Percentiles rank a stretch among this genome's conserved stretches.
Evolutionary conservation across 2,113 vertebrate species (phyloP).

Genomic region (Nothobranchius furzeri): DNA sequence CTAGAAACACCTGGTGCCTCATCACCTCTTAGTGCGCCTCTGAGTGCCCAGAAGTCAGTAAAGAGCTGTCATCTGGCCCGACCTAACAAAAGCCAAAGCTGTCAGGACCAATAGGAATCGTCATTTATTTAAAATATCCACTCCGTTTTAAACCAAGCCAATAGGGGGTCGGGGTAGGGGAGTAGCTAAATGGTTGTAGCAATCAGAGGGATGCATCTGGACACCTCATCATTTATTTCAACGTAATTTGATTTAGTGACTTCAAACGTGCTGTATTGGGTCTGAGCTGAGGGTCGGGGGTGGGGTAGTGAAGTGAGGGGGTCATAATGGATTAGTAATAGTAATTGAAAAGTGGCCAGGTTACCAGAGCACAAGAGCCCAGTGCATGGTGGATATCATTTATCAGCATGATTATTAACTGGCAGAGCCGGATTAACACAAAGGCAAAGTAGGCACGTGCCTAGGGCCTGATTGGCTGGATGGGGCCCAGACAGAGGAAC

Average conservation of each 20-base stretch:
- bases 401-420: constrained; percentile 30
- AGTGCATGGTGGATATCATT: constrained; percentile 48
- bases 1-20: no score
- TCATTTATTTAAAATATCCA: constrained; percentile 63
- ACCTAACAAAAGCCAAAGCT: constrained; percentile 49
- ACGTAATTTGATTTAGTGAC: constrained; percentile 61
- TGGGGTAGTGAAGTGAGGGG: neutral
- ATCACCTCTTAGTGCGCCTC: neutral
- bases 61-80: constrained; percentile 46
- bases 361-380: neutral
- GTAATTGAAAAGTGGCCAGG: constrained; percentile 56
- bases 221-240: constrained; percentile 61
- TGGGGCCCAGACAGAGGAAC: no score
- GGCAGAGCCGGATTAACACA: no score
- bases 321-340: constrained; percentile 46
- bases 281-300: constrained; percentile 1
- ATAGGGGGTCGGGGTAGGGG: constrained; percentile 24
- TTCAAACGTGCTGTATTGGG: constrained; percentile 40
- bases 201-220: constrained; percentile 35
- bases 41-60: constrained; percentile 28
- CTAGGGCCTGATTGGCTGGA: no score
- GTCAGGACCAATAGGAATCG: constrained; percentile 61
- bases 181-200: constrained; percentile 32
- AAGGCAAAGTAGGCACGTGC: no score
- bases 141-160: constrained; percentile 50